Base-by-base conservation (phyloP, 2,888 invertebrate species). In the Drosophila percnosoma region DNA sequence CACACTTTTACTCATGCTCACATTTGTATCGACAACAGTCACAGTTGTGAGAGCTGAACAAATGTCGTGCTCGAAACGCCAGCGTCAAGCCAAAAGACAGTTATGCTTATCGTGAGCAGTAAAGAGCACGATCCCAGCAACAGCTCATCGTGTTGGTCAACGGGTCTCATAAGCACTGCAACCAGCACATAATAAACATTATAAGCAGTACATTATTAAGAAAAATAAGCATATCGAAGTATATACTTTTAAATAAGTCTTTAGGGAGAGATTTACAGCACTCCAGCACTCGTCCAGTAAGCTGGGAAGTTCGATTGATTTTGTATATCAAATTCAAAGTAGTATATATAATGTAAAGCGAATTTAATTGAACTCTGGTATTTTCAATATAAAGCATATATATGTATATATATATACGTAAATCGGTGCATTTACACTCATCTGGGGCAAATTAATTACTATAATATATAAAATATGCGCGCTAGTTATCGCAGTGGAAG, bases 361-460 rank as follows among this genome's bases (percentile, higher is more conserved):
- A 49, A 21, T 24, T 29, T 8, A 34, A 54, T 63, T 70, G 54
- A 78, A 71, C 79, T 82, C 53, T 82, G 79, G 49, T 64, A 80
- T 80, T 80, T 74, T 1, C 38, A 8, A n/a, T 45, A 27, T 15
- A 33, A 31, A 36, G 10, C 8, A 21, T 34, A 24, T 11, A 6
- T 7, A 7, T 29, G 29, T 48, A 24, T 52, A 0, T 27, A 13
- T 24, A 15, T 15, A 13, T 31, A 15, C 52, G 21, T 18, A 34
- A 21, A 33, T 52, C 18, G 15, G 2, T 48, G 36, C 27, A 36
- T 57, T 67, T 62, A 27, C 45, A 29, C 42, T 36, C 18, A 42
- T 27, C 33, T 49, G 55, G 48, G 45, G 36, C 52, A 38, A 31
- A 71, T 70, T 70, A 78, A 75, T 75, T 68, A 70, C 38, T 42